Conservation (phyloP, 2,797 vertebrate genomes). For the Acomys russatus region DNA sequence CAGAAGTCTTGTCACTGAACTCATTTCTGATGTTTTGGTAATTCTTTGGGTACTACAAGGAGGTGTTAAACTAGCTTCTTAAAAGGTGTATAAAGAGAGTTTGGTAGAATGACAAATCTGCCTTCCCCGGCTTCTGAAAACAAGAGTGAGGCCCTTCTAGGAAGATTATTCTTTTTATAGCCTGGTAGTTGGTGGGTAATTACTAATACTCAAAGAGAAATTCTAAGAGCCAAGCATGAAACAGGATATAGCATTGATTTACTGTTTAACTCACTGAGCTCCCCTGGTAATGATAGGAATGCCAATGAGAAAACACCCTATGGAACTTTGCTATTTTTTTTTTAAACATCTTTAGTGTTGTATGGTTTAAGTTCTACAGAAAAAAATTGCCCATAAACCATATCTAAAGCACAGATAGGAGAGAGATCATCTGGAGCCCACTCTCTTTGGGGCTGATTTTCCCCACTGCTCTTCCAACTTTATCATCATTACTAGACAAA, state of each 20-base stretch:
- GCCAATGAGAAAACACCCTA: neutral
- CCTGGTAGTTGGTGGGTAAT: neutral
- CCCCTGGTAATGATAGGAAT: neutral
- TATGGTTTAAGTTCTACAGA: conserved; percentile 21
- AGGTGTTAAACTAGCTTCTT: conserved; percentile 52
- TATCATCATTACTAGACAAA: conserved; percentile 74
- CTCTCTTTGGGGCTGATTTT: neutral
- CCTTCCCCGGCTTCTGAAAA: conserved; percentile 20
- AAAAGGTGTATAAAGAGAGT: neutral
- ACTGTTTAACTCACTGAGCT: conserved; percentile 11
- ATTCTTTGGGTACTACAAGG: conserved; percentile 66
- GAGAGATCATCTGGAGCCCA: conserved; percentile 26
- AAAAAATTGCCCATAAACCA: conserved; percentile 21
- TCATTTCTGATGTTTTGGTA: conserved; percentile 70
- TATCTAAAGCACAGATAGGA: conserved; percentile 52
- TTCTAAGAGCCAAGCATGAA: conserved; percentile 13
- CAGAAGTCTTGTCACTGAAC: conserved; percentile 63
- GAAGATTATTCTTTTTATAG: conserved; percentile 21
- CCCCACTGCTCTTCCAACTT: neutral
- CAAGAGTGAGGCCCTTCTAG: neutral
- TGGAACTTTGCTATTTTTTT: conserved; percentile 44
- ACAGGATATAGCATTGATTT: neutral
- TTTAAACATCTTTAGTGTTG: conserved; percentile 37
- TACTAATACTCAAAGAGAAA: conserved; percentile 16
- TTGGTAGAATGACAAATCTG: neutral